Evolutionary conservation across 2,113 vertebrate genomes (phyloP).

Genomic region (Etheostoma cragini): DNA sequence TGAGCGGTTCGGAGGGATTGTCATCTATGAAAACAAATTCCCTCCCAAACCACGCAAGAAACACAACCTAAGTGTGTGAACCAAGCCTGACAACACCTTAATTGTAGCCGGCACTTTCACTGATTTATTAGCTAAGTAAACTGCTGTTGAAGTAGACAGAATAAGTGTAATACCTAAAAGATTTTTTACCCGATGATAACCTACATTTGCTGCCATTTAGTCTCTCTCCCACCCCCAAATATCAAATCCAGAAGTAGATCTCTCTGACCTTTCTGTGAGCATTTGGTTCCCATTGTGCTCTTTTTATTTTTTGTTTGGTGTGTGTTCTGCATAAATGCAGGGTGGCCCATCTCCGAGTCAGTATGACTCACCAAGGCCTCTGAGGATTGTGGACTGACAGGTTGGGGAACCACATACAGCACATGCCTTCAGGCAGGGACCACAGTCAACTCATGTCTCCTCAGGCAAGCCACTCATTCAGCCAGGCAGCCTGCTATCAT

Average conservation of each 20-base stretch:
- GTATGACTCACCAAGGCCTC: constrained; percentile 71
- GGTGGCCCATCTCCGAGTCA: constrained; percentile 65
- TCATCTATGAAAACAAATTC: constrained; percentile 13
- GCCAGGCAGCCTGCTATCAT: constrained; percentile 47
- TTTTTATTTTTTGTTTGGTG: constrained; percentile 39
- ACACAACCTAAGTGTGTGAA: not conserved
- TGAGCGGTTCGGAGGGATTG: not conserved
- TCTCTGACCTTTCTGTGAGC: constrained; percentile 42
- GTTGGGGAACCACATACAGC: constrained; percentile 70
- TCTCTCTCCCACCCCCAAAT: not conserved
- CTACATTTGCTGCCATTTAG: not conserved
- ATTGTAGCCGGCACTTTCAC: not conserved
- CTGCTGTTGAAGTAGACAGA: not conserved
- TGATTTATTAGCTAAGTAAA: not conserved
- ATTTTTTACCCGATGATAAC: not conserved
- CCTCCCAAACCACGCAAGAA: not conserved
- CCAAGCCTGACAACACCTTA: not conserved
- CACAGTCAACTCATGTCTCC: constrained; percentile 71
- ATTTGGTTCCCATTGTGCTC: constrained; percentile 35
- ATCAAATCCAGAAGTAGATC: constrained; percentile 11
- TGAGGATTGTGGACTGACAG: constrained; percentile 79
- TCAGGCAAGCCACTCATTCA: constrained; percentile 49
- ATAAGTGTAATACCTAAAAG: not conserved
- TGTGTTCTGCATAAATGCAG: constrained; percentile 49
- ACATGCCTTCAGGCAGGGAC: constrained; percentile 64